Conservation (phyloP, 30 jellyfish, hydroid and myxozoan species). For the Catostylus mosaicus region DNA sequence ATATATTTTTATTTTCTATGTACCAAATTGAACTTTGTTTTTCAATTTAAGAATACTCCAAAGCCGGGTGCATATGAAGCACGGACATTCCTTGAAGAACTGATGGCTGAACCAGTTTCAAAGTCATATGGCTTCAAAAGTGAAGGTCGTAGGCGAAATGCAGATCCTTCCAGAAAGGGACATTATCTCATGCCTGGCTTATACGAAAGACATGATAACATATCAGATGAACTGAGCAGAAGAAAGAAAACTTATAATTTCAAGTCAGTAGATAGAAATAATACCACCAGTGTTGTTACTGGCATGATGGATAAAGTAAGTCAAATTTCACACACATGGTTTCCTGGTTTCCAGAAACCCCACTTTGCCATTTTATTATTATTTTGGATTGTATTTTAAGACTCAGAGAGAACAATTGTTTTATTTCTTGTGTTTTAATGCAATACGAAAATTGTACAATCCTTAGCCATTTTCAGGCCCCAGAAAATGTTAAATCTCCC, state of each 20-base stretch:
- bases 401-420: too few species aligned
- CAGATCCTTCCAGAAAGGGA: conserved; percentile 89
- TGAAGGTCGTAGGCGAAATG: conserved; percentile 82
- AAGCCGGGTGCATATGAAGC: conserved; percentile 84
- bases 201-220: conserved; percentile 39
- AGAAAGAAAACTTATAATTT: conserved; percentile 68
- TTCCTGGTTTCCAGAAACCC: too few species aligned
- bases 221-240: conserved; percentile 24
- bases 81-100: conserved; percentile 61
- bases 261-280: conserved; percentile 43
- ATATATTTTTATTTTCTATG: too few species aligned
- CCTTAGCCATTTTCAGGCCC: too few species aligned
- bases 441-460: too few species aligned
- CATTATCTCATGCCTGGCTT: conserved; percentile 86
- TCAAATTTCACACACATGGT: too few species aligned
- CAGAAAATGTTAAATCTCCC: too few species aligned
- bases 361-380: too few species aligned
- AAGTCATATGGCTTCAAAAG: conserved; percentile 90
- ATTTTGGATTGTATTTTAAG: too few species aligned
- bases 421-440: too few species aligned
- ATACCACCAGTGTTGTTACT: conserved; percentile 52
- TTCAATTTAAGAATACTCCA: conserved; percentile 72
- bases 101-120: conserved; percentile 61
- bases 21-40: not conserved
- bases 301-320: conserved; percentile 65